phyloP scores from a whole-genome alignment of 2,888 invertebrate genomes.

The Drosophila borborema region DNA sequence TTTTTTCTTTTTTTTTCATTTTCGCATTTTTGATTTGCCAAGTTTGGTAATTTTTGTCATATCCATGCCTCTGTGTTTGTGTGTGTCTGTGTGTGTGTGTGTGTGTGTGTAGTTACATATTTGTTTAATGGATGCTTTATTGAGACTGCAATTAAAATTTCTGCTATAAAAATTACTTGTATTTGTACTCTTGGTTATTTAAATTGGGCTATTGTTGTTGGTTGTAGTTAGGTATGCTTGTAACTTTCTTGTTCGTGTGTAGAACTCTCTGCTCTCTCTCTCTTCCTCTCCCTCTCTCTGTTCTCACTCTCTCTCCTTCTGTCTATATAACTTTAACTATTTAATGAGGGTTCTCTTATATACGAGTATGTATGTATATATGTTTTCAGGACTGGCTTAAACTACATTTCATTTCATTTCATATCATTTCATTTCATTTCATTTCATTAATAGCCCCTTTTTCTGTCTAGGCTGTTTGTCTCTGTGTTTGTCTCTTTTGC shows the following conservation, averaged over 20 bases:
- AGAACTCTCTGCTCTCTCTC: slow-evolving; percentile 37
- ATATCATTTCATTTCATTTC: slow-evolving; percentile 7
- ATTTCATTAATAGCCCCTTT: slow-evolving; percentile 43
- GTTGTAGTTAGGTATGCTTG: slow-evolving; percentile 74
- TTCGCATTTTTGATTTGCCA: slow-evolving; percentile 58
- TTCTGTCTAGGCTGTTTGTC: slow-evolving; percentile 55
- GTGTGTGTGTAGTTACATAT: slow-evolving; percentile 46
- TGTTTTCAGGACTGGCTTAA: slow-evolving; percentile 43
- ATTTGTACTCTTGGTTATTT: slow-evolving; percentile 85
- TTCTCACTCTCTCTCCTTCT: slow-evolving; percentile 10
- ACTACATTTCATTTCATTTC: slow-evolving; percentile 21
- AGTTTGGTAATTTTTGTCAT: slow-evolving; percentile 43
- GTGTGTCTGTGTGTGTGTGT: slow-evolving; percentile 27
- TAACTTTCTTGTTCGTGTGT: slow-evolving; percentile 59
- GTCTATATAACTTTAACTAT: slow-evolving; percentile 55
- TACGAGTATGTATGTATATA: slow-evolving; percentile 23
- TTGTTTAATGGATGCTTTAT: slow-evolving; percentile 71
- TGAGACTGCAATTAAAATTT: slow-evolving; percentile 84
- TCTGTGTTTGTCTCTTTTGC: slow-evolving; percentile 12
- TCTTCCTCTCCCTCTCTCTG: neutral
- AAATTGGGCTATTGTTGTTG: slow-evolving; percentile 84
- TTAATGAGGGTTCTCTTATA: slow-evolving; percentile 31
- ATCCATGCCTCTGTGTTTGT: slow-evolving; percentile 62
- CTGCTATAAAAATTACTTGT: slow-evolving; percentile 84
- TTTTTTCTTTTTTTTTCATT: slow-evolving; percentile 35